Conservation (phyloP, 2,113 vertebrate genomes). For the Rhodinocichla rosea region DNA sequence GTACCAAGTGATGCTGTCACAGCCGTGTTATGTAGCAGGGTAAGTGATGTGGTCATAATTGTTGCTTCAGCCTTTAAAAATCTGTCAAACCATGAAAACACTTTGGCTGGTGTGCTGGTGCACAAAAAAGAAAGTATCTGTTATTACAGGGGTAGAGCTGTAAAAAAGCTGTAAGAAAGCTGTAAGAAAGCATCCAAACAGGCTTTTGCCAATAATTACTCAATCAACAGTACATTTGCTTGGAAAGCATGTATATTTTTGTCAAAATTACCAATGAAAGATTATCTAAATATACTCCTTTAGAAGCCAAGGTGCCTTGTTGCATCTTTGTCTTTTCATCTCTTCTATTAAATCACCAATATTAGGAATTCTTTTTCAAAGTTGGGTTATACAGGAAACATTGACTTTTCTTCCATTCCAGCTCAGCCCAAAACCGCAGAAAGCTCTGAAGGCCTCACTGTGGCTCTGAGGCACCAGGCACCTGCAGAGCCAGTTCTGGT, state of each 20-base stretch:
- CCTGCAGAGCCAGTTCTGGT: not conserved
- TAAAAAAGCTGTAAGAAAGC: too few relatives aligned
- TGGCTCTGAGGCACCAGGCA: not conserved
- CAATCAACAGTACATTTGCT: not conserved
- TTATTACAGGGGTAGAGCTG: not conserved
- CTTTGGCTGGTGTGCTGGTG: not conserved
- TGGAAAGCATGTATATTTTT: not conserved
- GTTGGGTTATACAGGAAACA: not conserved
- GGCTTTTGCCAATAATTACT: constrained; percentile 21
- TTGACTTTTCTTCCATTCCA: not conserved
- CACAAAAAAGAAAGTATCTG: not conserved
- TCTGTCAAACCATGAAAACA: not conserved
- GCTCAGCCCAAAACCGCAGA: fast-evolving
- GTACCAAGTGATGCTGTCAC: not conserved
- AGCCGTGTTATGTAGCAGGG: not conserved
- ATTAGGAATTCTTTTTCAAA: not conserved
- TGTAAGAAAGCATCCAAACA: constrained; percentile 5
- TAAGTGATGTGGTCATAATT: not conserved
- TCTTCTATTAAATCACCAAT: not conserved
- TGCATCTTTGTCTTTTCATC: not conserved
- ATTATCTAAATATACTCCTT: not conserved
- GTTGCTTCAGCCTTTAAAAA: constrained; percentile 14
- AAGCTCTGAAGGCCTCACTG: not conserved
- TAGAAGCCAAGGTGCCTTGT: not conserved
- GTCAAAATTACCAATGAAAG: not conserved